A percentile compares a stretch with the other conserved stretches of the same genome.
Conservation (phyloP, 1,140 invertebrate genomes). For the Adelges cooleyi region DNA sequence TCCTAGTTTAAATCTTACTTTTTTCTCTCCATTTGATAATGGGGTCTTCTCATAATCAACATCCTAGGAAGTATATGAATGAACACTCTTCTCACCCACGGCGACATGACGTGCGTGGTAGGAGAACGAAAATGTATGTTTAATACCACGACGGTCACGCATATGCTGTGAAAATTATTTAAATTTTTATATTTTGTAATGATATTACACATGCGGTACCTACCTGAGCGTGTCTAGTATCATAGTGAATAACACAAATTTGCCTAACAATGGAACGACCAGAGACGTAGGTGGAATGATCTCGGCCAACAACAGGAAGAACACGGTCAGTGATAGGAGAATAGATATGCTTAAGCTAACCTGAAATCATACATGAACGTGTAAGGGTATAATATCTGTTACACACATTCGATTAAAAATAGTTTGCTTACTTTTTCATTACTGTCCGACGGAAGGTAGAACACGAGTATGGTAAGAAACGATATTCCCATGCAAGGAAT, state of each 20-base stretch:
- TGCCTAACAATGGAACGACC: conserved; percentile 94
- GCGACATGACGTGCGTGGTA: conserved; percentile 87
- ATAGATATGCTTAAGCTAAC: conserved; percentile 97
- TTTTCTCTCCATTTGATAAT: conserved; percentile 64
- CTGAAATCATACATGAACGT: conserved; percentile 39
- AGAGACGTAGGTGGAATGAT: conserved; percentile 98
- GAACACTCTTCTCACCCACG: conserved; percentile 84
- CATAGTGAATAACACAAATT: conserved; percentile 99
- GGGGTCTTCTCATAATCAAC: conserved; percentile 68
- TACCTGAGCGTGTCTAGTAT: conserved; percentile 94
- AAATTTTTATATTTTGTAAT: conserved; percentile 33
- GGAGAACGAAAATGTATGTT: conserved; percentile 94
- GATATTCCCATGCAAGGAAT: conserved; percentile 96
- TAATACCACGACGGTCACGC: conserved; percentile 93
- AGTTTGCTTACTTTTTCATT: conserved; percentile 85
- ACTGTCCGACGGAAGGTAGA: conserved; percentile 96
- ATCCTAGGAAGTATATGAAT: conserved; percentile 79
- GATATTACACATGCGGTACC: conserved; percentile 36
- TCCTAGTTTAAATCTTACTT: conserved; percentile 51
- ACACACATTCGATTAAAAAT: neutral
- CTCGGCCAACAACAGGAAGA: conserved; percentile 95
- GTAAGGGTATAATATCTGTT: neutral
- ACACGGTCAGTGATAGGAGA: conserved; percentile 96
- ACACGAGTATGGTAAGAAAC: conserved; percentile 95
- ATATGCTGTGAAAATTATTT: conserved; percentile 64